These are phyloP conservation scores for Myrmecobius fasciatus DNA, from an alignment of 2,113 vertebrate species.

Conservation along the genomic window DNA sequence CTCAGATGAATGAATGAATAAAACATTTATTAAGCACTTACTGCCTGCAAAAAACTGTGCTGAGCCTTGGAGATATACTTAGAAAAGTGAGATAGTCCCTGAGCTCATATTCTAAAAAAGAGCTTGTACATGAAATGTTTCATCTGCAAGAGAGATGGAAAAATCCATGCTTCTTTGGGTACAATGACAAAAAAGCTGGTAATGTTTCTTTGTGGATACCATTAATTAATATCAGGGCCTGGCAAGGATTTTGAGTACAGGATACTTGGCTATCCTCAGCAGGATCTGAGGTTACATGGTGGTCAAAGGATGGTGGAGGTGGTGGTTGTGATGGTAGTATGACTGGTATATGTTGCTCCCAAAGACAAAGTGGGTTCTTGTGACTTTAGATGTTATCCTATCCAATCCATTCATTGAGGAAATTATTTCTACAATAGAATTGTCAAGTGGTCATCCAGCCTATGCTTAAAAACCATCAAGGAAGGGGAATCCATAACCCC, in stretches of 20 bases:
- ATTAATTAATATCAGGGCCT: not conserved
- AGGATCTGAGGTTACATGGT: not conserved
- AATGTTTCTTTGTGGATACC: not conserved
- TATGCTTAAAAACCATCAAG: not conserved
- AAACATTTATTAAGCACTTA: not conserved
- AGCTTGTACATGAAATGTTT: not conserved
- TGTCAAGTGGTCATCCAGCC: not conserved
- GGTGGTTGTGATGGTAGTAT: not conserved
- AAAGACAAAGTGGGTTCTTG: not conserved
- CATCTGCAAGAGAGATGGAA: not conserved
- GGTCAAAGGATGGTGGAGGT: too few species aligned
- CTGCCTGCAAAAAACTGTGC: not conserved
- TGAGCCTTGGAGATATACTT: not conserved
- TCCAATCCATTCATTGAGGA: not conserved
- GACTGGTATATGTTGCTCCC: not conserved
- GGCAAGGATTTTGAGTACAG: not conserved
- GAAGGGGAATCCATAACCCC: not conserved
- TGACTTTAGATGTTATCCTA: not conserved
- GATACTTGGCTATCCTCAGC: not conserved
- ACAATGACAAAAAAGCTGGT: not conserved
- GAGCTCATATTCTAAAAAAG: not conserved
- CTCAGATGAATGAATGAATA: not conserved
- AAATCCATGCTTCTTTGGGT: not conserved
- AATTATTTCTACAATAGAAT: not conserved
- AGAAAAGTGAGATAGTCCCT: not conserved